phyloP scores from a whole-genome alignment of 2,797 vertebrate genomes.

The Rhinella marina region DNA sequence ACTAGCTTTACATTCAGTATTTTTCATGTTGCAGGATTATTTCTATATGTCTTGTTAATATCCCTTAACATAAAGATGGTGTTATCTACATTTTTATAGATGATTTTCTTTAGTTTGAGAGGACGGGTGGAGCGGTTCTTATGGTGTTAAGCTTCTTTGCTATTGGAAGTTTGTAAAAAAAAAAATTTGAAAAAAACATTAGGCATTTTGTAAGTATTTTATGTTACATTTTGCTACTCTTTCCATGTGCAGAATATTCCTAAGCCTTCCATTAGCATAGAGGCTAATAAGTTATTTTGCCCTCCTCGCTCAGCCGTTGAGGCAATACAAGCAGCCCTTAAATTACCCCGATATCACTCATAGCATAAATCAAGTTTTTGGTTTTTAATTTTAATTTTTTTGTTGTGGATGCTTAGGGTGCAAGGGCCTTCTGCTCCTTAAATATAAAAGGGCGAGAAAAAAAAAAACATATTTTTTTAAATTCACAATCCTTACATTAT shows the following conservation, averaged over 20 bases:
- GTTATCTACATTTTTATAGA: slow-evolving; percentile 30
- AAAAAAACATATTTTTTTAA: slow-evolving; percentile 56
- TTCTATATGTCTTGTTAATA: slow-evolving; percentile 44
- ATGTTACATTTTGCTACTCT: slow-evolving; percentile 20
- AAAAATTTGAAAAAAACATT: background rate
- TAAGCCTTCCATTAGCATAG: slow-evolving; percentile 24
- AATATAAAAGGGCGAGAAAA: slow-evolving; percentile 37
- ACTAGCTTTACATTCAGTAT: slow-evolving; percentile 47
- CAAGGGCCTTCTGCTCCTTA: background rate
- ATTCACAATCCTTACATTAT: slow-evolving; percentile 54
- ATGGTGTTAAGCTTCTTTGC: slow-evolving; percentile 16
- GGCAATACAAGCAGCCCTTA: slow-evolving; percentile 13
- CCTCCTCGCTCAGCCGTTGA: background rate
- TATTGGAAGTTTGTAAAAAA: slow-evolving; percentile 35
- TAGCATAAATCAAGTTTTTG: slow-evolving; percentile 4
- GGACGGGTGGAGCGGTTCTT: slow-evolving; percentile 1
- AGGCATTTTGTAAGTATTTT: slow-evolving; percentile 30
- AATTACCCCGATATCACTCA: background rate
- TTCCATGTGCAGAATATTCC: background rate
- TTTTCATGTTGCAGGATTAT: slow-evolving; percentile 43
- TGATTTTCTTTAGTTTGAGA: slow-evolving; percentile 33
- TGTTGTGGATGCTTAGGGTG: background rate
- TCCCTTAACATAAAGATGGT: slow-evolving; percentile 35
- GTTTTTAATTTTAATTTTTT: background rate
- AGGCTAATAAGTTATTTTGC: slow-evolving; percentile 17